Evolutionary conservation across 2,113 vertebrate species (phyloP).

Genomic region (Serinus canaria): DNA sequence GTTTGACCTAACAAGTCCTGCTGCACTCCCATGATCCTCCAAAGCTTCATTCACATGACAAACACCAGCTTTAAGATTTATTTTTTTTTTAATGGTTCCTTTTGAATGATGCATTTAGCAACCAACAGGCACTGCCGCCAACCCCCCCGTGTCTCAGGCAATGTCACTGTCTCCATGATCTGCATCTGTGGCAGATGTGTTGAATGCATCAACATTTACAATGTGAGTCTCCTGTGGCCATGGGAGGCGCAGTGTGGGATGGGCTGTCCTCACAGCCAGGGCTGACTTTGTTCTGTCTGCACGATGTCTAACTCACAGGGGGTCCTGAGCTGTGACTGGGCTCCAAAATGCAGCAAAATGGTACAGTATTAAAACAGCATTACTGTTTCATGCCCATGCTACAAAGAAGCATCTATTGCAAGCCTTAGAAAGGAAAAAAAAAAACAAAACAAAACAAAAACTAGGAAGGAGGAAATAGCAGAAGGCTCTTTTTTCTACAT

Average conservation of each 20-base stretch:
- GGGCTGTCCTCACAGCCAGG: not conserved
- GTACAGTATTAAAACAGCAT: not conserved
- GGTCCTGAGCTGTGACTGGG: not conserved
- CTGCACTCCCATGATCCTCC: not conserved
- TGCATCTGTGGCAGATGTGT: not conserved
- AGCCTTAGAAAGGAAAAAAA: rapidly evolving
- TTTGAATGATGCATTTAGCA: not conserved
- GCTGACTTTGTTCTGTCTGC: slow-evolving; percentile 1
- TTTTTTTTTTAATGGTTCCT: rapidly evolving
- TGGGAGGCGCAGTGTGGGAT: not conserved
- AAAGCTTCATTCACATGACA: not conserved
- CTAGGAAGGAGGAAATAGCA: not conserved
- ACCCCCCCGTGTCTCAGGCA: not conserved
- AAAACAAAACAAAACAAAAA: not conserved
- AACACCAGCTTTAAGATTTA: not conserved
- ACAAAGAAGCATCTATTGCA: not conserved
- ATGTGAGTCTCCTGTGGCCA: not conserved
- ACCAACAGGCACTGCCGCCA: not conserved
- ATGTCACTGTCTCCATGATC: not conserved
- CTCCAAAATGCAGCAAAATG: not conserved
- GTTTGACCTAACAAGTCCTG: not conserved
- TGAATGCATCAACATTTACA: slow-evolving; percentile 14
- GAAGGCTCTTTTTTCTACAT: not conserved
- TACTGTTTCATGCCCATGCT: not conserved
- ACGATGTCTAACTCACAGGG: not conserved